These are phyloP conservation scores for Trichosurus vulpecula DNA, from an alignment of 2,797 vertebrate species.

Conservation along the genomic window DNA sequence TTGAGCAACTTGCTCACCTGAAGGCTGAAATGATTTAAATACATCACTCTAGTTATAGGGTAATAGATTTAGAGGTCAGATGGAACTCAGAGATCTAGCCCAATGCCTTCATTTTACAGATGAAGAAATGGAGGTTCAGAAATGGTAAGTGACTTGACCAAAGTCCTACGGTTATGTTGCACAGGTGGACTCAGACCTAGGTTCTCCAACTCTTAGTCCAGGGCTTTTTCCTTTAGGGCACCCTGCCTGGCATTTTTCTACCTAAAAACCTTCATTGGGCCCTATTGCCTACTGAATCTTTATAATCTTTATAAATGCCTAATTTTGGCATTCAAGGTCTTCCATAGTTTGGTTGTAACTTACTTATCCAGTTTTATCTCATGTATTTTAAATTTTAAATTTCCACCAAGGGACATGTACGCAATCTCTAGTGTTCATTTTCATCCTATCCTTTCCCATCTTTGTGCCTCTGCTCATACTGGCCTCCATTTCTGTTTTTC, in stretches of 20 bases:
- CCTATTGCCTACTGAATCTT: background rate
- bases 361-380: background rate
- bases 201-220: too few species aligned
- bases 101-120: background rate
- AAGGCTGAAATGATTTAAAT: background rate
- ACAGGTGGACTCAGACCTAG: too few species aligned
- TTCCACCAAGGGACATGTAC: background rate
- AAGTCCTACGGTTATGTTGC: too few species aligned
- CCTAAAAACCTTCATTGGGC: background rate
- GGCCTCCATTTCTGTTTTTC: background rate
- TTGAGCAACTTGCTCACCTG: background rate
- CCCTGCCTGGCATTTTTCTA: background rate
- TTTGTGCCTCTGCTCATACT: background rate
- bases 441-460: background rate
- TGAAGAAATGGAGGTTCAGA: background rate
- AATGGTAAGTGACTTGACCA: background rate
- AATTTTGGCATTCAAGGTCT: background rate
- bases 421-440: background rate
- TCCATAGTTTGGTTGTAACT: background rate
- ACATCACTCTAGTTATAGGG: background rate
- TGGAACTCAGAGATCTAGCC: background rate
- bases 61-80: background rate
- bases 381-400: background rate
- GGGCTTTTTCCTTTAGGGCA: too few species aligned
- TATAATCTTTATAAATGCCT: background rate